Evolutionary conservation across 1,140 invertebrate genomes (phyloP), one percentile per base, ranked within the genome.

Genomic region (Drosophila paulistorum): DNA sequence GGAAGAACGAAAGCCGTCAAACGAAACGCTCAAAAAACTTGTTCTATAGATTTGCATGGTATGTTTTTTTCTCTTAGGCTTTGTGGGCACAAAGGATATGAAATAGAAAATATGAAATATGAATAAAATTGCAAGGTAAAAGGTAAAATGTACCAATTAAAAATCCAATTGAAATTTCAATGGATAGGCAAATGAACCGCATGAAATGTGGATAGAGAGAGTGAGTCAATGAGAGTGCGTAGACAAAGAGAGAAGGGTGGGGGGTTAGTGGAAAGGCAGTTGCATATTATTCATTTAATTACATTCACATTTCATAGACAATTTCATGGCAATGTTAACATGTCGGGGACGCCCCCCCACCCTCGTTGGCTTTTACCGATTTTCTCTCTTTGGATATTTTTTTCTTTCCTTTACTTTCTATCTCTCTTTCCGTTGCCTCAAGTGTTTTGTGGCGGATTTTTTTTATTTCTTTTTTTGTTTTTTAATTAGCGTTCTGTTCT

Each of bases 61-160:
- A 26, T 30, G 6, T 30, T 30, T 30, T 30, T 30, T 30, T 30
- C 30, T 41, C 55, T 57, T 57, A 64, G 41, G 26, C 37, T 60
- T 13, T 42, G 26, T 2, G 17, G 11, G 20, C 68, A 63, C 64
- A 80, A 65, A 71, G 60, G 35, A 55, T 33, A 41, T 35, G 41
- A 60, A 26, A 37, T 7, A 6, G 71, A 66, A 17, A 37, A 39
- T 39, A 13, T 61, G 55, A 69, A 23, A 23, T 45, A 41, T 23
- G 55, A 11, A 87, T 77, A 79, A 79, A 73, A 89, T 83, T 59
- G 66, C 83, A 79, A 81, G 74, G 77, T 87, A 89, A 89, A 89
- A 89, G 87, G 84, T 90, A 89, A 89, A 89, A 89, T 87, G 84
- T 90, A 89, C 84, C 84, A 89, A 89, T 89, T 89, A 89, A 89